These are phyloP conservation scores for Aplochiton taeniatus DNA, from an alignment of 2,797 vertebrate species.

Conservation along the genomic window DNA sequence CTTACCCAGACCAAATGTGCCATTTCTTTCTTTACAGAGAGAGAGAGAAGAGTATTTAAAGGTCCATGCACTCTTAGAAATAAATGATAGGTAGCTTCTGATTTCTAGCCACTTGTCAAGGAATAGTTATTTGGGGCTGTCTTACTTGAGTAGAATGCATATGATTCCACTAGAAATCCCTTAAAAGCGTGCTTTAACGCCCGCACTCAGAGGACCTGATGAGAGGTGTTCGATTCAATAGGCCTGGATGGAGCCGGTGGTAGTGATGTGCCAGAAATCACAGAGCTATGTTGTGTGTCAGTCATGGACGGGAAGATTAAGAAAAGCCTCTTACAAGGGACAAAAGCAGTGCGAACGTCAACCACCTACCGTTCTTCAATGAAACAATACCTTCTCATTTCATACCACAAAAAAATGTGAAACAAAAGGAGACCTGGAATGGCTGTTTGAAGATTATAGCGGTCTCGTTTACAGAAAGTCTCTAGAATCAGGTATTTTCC, in stretches of 20 bases:
- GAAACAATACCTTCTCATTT: conserved; percentile 37
- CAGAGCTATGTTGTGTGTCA: conserved; percentile 47
- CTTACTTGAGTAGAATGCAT: conserved; percentile 11
- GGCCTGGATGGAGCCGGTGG: conserved; percentile 9
- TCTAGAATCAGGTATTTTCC: not conserved
- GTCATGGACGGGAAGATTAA: conserved; percentile 63
- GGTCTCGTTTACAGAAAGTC: not conserved
- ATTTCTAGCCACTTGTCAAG: conserved; percentile 34
- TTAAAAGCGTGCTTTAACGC: conserved; percentile 25
- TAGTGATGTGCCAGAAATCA: conserved; percentile 37
- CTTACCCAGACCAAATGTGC: conserved; percentile 1
- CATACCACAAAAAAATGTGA: conserved; percentile 9
- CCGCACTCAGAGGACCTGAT: conserved; percentile 21
- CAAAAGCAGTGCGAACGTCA: conserved; percentile 23
- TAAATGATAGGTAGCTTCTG: conserved; percentile 42
- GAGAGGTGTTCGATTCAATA: conserved; percentile 23
- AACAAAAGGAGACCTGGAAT: conserved; percentile 10
- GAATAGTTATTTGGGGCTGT: conserved; percentile 13
- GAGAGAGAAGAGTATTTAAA: conserved; percentile 31
- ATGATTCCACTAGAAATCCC: conserved; percentile 54
- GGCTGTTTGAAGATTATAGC: not conserved
- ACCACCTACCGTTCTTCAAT: conserved; percentile 12
- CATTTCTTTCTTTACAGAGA: not conserved
- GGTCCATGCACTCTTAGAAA: conserved; percentile 47
- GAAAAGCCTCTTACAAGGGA: conserved; percentile 56